phyloP scores from a whole-genome alignment of 2,113 vertebrate species.

The Pterocles gutturalis region DNA sequence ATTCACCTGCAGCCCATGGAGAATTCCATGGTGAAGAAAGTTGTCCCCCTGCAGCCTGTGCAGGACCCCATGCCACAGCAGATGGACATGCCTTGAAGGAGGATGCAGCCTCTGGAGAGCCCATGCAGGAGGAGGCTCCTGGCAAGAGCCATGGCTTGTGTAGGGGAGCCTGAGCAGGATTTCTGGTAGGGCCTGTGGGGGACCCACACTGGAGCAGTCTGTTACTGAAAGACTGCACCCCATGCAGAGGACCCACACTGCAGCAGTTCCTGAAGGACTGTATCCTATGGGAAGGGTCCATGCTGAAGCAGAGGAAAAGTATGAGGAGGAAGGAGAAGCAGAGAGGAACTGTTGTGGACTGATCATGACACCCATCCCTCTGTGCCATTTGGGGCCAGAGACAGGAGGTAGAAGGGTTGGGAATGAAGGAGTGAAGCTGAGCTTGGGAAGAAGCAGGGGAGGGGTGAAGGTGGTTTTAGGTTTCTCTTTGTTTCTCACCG shows the following conservation, averaged over 20 bases:
- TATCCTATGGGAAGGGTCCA: too few species aligned
- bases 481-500: background rate
- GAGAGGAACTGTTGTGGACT: background rate
- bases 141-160: background rate
- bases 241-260: rapidly evolving
- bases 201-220: background rate
- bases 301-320: background rate
- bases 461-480: background rate
- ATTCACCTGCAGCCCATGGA: background rate
- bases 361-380: background rate
- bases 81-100: background rate
- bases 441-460: background rate
- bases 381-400: background rate
- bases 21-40: background rate
- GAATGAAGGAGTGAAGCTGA: background rate
- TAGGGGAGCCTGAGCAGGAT: background rate
- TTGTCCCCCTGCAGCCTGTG: background rate
- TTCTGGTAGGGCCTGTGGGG: background rate
- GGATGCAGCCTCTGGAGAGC: background rate
- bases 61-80: background rate
- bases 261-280: background rate
- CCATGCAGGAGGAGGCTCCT: background rate
- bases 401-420: background rate
- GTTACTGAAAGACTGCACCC: background rate
- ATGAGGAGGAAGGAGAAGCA: background rate